phyloP scores from a whole-genome alignment of 2,797 vertebrate species.

The Esox lucius region DNA sequence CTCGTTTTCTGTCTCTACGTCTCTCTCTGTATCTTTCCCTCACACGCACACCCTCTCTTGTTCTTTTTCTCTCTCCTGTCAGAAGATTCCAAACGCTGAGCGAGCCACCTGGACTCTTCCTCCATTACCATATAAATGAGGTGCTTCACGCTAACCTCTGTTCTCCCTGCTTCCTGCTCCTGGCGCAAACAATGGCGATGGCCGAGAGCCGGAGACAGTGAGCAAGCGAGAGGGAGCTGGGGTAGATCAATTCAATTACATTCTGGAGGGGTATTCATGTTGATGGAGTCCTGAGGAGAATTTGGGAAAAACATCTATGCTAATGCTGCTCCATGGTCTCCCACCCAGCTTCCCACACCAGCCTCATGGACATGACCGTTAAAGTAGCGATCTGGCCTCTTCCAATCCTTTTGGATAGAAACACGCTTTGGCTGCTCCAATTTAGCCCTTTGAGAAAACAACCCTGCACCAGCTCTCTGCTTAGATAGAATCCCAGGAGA shows the following conservation, averaged over 20 bases:
- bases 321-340: not conserved
- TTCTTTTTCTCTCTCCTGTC: not conserved
- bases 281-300: constrained; percentile 1
- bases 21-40: not conserved
- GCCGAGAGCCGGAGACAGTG: not conserved
- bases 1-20: not conserved
- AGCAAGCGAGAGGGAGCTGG: not conserved
- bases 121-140: constrained; percentile 8
- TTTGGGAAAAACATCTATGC: not conserved
- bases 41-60: not conserved
- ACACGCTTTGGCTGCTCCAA: not conserved
- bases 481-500: no score
- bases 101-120: not conserved
- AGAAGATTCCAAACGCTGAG: not conserved
- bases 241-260: constrained; percentile 8
- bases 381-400: not conserved
- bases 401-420: no score
- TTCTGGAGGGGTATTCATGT: constrained; percentile 4
- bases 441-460: not conserved
- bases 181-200: not conserved
- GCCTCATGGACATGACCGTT: not conserved
- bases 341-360: not conserved
- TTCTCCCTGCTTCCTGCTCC: constrained; percentile 5
- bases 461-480: not conserved
- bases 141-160: constrained; percentile 8